Conservation (phyloP, 2,888 invertebrate species). For the Congeria kusceri region DNA sequence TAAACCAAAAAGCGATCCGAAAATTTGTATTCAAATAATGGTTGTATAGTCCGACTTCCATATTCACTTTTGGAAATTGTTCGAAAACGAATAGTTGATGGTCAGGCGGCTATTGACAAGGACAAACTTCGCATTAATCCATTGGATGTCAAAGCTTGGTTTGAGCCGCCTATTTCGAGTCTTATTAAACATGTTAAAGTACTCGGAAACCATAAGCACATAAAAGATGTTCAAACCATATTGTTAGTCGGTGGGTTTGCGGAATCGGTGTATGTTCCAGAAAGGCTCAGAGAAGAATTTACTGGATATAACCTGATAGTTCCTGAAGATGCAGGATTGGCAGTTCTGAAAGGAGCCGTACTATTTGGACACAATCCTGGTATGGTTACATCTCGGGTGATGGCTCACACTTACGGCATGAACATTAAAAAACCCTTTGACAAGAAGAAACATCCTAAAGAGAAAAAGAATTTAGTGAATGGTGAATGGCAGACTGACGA, state of each 20-base stretch:
- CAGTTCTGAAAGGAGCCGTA: not conserved
- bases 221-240: not conserved
- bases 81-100: too few species aligned
- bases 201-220: not conserved
- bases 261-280: not conserved
- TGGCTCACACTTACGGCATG: not conserved
- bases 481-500: not conserved
- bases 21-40: too few species aligned
- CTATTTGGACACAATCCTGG: not conserved
- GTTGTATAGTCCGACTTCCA: too few species aligned
- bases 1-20: too few species aligned
- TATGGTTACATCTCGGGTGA: not conserved
- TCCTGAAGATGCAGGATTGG: not conserved
- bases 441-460: not conserved
- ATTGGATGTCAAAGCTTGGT: not conserved
- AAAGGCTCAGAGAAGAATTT: not conserved
- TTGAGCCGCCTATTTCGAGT: not conserved
- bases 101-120: too few species aligned
- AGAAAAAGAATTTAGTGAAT: not conserved
- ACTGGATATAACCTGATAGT: not conserved
- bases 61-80: too few species aligned
- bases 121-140: constrained; percentile 1
- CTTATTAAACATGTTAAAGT: not conserved
- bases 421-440: not conserved
- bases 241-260: not conserved